Evolutionary conservation across 2,113 vertebrate species (phyloP).

Genomic region (Marcusenius ussheri): DNA sequence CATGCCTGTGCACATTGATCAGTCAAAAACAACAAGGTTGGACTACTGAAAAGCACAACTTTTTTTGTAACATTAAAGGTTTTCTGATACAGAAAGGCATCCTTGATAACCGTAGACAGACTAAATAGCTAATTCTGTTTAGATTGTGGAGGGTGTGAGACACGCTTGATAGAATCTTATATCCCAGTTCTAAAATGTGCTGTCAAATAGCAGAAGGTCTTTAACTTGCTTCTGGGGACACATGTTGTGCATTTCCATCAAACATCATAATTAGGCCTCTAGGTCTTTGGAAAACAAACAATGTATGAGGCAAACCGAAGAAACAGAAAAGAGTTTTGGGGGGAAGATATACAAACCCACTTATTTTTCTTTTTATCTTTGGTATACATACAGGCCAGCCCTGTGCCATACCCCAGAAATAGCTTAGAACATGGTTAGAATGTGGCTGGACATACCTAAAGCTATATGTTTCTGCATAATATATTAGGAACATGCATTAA

Average conservation of each 20-base stretch:
- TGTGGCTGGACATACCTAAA: neutral
- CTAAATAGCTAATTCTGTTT: neutral
- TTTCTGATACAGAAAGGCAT: neutral
- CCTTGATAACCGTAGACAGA: neutral
- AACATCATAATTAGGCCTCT: neutral
- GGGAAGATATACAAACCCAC: neutral
- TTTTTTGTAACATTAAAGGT: neutral
- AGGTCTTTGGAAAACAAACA: neutral
- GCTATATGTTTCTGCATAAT: neutral
- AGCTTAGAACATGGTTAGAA: neutral
- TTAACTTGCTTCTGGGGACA: neutral
- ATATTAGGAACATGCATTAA: neutral
- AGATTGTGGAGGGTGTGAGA: neutral
- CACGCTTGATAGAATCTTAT: neutral
- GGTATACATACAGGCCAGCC: neutral
- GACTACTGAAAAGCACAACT: neutral
- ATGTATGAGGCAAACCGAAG: neutral
- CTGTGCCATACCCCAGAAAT: neutral
- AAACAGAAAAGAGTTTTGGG: neutral
- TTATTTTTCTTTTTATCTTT: neutral
- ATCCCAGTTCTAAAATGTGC: neutral
- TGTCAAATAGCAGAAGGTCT: neutral
- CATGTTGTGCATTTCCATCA: neutral
- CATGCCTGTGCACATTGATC: neutral
- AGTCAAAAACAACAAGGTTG: neutral